These are phyloP conservation scores for Spheniscus humboldti DNA, from an alignment of 2,797 vertebrate species.

Conservation along the genomic window DNA sequence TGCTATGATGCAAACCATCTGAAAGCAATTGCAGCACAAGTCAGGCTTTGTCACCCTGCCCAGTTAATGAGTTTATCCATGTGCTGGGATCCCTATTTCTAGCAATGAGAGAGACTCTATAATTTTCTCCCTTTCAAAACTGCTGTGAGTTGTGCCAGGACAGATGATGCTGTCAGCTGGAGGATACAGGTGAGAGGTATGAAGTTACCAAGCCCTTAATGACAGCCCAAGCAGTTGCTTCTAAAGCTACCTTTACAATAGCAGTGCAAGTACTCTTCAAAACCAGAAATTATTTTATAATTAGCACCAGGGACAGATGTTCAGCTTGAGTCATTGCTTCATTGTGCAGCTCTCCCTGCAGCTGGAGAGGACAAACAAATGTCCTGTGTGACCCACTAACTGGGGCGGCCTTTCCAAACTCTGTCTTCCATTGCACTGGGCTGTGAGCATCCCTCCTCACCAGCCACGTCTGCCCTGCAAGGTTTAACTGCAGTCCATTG, in stretches of 20 bases:
- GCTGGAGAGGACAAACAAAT: background rate
- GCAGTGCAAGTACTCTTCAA: background rate
- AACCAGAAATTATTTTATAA: background rate
- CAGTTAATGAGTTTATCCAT: background rate
- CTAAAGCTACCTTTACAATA: background rate
- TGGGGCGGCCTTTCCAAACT: background rate
- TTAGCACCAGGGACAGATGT: rapidly evolving
- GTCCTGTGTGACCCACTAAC: background rate
- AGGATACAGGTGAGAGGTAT: rapidly evolving
- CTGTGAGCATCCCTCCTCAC: background rate
- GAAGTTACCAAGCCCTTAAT: background rate
- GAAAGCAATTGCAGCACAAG: background rate
- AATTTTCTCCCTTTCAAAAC: rapidly evolving
- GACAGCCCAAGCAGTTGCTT: background rate
- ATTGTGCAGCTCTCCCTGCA: background rate
- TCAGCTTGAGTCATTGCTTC: background rate
- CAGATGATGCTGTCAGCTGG: rapidly evolving
- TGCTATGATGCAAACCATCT: background rate
- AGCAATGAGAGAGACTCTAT: rapidly evolving
- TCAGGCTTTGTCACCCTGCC: background rate
- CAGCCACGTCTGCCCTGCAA: rapidly evolving
- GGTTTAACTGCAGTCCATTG: background rate
- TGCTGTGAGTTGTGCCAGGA: rapidly evolving
- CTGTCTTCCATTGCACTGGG: too few species aligned
- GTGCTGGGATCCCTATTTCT: background rate